phyloP scores from a whole-genome alignment of 2,113 vertebrate species.

The Nicator chloris region DNA sequence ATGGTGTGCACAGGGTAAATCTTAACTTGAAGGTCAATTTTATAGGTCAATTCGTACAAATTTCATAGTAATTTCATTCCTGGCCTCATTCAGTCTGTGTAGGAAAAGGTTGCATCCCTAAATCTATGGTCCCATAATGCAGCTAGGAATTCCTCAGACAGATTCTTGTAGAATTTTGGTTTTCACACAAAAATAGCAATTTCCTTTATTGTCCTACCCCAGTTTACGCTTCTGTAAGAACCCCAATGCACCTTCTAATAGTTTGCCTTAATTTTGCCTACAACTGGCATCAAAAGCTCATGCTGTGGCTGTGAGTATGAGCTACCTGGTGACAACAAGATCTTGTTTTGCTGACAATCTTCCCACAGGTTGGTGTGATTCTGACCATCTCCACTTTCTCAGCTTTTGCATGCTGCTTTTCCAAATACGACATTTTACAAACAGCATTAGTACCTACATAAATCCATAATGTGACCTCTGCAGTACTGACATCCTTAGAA shows the following conservation, averaged over 20 bases:
- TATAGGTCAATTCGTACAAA: not conserved
- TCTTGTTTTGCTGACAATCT: not conserved
- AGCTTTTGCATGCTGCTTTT: not conserved
- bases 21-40: not conserved
- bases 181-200: not conserved
- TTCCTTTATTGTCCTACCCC: not conserved
- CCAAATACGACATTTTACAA: not conserved
- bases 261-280: not conserved
- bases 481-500: not conserved
- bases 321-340: not conserved
- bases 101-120: not conserved
- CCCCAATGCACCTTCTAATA: not conserved
- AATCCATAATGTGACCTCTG: not conserved
- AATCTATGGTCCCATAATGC: not conserved
- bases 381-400: not conserved
- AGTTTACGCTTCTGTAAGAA: not conserved
- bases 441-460: not conserved
- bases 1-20: not conserved
- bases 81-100: not conserved
- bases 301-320: not conserved
- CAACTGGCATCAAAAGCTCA: not conserved
- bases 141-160: not conserved
- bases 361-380: not conserved
- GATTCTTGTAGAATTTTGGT: not conserved
- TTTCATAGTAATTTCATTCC: not conserved